Evolutionary conservation across 2,888 invertebrate genomes (phyloP), one percentile per base, ranked within the genome.

Genomic region (Epinotia bilunana): DNA sequence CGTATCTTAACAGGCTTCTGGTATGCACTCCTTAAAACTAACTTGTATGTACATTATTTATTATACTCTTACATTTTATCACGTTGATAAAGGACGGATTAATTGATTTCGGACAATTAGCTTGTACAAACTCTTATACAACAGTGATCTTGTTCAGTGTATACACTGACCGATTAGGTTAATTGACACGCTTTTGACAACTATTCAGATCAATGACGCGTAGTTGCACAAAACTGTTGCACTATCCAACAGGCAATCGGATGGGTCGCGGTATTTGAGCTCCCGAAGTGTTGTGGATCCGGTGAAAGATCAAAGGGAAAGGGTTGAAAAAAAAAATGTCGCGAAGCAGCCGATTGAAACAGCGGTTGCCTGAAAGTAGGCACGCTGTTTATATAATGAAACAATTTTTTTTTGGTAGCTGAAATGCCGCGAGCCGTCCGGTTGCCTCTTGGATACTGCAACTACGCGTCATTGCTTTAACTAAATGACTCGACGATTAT

Each of bases 81-180:
- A 78, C 76, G 72, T 63, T 73, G 75, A 58, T 65, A 77, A 73
- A 72, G 78, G 79, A 79, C 79, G 79, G 79, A 79, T 73, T 63
- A 64, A 76, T 74, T 62, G 33, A 53, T 70, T 64, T 67, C 43
- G 39, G 58, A 69, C 43, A 43, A 53, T 55, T 65, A 28, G 12
- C 23, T 65, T 18, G 68, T 58, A 60, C 23, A 58, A 23, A 16
- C 43, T 60, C 43, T 58, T 28, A 23, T 57, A 46, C 28, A 46
- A 60, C 23, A 46, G 18, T 23, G 57, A 13, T 71, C 33, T 28
- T 53, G 33, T 39, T 53, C n/a, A 49, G 49, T 61, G n/a, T 61
- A 23, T 23, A 18, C 46, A 61, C n/a, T 70, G 23, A 39, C 5
- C 49, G 11, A 9, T 28, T 46, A 16, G 12, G 23, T 61, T 33